These are phyloP conservation scores for Prorops nasuta DNA, from an alignment of 1,140 invertebrate species.

Conservation along the genomic window DNA sequence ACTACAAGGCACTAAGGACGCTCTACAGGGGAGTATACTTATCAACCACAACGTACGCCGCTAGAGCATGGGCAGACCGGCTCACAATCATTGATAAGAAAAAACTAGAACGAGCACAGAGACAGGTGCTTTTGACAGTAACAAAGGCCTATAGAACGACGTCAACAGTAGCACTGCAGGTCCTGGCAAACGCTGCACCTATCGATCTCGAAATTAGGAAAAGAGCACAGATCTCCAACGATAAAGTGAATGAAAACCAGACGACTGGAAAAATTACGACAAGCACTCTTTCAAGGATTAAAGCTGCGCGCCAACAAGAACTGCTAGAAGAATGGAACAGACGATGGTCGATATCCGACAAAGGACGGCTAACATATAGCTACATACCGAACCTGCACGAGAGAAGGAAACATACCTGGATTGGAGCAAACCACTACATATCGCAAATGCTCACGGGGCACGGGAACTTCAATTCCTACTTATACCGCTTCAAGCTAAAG, in stretches of 20 bases:
- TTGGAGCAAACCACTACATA: neutral
- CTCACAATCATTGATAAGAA: neutral
- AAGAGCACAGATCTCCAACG: neutral
- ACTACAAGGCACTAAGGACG: conserved; percentile 11
- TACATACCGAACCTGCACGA: conserved; percentile 6
- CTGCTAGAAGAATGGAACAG: conserved; percentile 10
- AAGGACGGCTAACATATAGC: neutral
- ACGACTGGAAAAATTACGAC: neutral
- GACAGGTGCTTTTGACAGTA: conserved; percentile 21
- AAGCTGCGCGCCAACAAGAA: neutral
- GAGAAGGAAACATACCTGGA: neutral
- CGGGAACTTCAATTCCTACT: too few relatives aligned
- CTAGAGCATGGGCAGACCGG: conserved; percentile 25
- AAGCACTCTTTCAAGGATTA: neutral
- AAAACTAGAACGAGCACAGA: conserved; percentile 14
- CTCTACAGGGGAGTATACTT: conserved; percentile 31
- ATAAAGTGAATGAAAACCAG: neutral
- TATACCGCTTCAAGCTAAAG: too few relatives aligned
- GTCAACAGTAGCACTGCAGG: conserved; percentile 21
- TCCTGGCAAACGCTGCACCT: conserved; percentile 8
- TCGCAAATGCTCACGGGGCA: conserved; percentile 9
- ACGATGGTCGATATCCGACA: neutral
- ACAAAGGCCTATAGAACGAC: conserved; percentile 26
- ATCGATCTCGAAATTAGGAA: conserved; percentile 9
- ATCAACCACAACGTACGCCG: conserved; percentile 27